These are phyloP conservation scores for Hydrocynus forskahlii DNA, from an alignment of 2,797 vertebrate species.

Conservation along the genomic window DNA sequence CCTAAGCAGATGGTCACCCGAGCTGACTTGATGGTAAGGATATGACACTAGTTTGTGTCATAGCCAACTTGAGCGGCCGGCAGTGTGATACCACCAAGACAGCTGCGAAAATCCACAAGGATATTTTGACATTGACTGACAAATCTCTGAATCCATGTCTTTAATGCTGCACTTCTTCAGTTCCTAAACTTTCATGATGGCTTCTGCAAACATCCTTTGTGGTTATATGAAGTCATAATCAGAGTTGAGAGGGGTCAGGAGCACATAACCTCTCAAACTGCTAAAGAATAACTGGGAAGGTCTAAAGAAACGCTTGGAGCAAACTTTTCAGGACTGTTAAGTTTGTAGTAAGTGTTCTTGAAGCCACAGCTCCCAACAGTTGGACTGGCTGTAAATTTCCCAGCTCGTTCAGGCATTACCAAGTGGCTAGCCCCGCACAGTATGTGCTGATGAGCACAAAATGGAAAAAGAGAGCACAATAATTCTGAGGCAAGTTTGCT, in stretches of 20 bases:
- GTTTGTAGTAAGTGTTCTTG: conserved; percentile 76
- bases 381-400: conserved; percentile 86
- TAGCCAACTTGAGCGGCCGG: conserved; percentile 39
- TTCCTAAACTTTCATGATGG: conserved; percentile 1
- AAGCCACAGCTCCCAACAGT: conserved; percentile 83
- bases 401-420: conserved; percentile 83
- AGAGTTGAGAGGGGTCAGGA: background rate
- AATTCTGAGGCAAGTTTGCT: conserved; percentile 97
- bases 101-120: conserved; percentile 65
- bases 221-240: background rate
- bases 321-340: conserved; percentile 72
- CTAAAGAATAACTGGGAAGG: conserved; percentile 18
- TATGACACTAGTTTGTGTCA: conserved; percentile 41
- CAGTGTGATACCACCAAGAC: conserved; percentile 46
- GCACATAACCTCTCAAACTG: background rate
- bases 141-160: conserved; percentile 49
- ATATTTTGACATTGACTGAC: conserved; percentile 62
- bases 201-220: conserved; percentile 13
- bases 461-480: conserved; percentile 96
- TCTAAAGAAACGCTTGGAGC: conserved; percentile 60
- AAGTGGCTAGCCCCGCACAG: conserved; percentile 83
- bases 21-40: conserved; percentile 37
- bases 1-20: conserved; percentile 30
- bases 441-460: conserved; percentile 99
- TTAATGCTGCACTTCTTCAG: conserved; percentile 27